Evolutionary conservation across 2,797 vertebrate genomes (phyloP).

Genomic region (Iguana delicatissima): DNA sequence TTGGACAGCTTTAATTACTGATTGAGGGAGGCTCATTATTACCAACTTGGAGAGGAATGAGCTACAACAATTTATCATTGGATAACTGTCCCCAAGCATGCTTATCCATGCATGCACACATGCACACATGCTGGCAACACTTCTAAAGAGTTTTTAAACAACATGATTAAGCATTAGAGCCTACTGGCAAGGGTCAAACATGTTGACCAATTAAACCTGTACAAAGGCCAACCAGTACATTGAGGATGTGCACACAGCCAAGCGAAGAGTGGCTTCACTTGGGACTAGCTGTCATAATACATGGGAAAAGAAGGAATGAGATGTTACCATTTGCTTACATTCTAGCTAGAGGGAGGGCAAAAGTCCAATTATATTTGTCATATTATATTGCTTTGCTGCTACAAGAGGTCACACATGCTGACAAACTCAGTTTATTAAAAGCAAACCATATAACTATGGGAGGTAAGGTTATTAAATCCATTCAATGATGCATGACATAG

Average conservation of each 20-base stretch:
- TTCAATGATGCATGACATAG: background rate
- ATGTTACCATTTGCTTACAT: constrained; percentile 14
- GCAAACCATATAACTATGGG: background rate
- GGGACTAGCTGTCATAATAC: background rate
- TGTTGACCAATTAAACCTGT: background rate
- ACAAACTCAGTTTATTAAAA: constrained; percentile 51
- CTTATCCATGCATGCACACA: background rate
- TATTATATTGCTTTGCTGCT: constrained; percentile 7
- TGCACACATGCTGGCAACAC: background rate
- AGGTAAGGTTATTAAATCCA: constrained; percentile 7
- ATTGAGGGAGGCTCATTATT: background rate
- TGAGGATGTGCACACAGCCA: background rate
- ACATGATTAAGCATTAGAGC: background rate
- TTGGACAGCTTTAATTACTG: background rate
- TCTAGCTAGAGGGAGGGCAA: constrained; percentile 37
- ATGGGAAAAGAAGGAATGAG: constrained; percentile 4
- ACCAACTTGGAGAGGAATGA: background rate
- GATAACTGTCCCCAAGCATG: background rate
- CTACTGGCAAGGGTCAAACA: background rate
- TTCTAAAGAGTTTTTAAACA: background rate
- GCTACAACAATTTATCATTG: background rate
- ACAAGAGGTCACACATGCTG: background rate
- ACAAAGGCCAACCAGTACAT: background rate
- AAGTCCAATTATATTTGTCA: background rate
- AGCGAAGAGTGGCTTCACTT: constrained; percentile 3